phyloP scores from a whole-genome alignment of 2,797 vertebrate genomes.

The Cygnus olor region DNA sequence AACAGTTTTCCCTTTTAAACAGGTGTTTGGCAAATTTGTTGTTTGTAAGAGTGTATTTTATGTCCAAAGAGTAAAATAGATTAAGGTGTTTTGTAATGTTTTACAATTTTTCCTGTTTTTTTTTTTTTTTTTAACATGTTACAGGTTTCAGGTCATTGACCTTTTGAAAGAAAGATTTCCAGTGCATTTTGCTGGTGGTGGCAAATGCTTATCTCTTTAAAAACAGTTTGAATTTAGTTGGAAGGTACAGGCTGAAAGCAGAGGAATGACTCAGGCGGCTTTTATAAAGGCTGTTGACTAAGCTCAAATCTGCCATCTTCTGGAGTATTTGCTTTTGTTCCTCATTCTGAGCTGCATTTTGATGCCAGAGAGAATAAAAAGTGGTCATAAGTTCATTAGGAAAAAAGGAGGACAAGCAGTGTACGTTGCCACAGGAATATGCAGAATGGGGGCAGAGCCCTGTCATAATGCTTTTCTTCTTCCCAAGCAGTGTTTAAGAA shows the following conservation, averaged over 20 bases:
- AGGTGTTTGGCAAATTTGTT: not conserved
- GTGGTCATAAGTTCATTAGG: not conserved
- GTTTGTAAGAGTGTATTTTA: not conserved
- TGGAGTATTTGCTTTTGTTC: not conserved
- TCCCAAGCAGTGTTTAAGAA: not conserved
- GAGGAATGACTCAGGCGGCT: not conserved
- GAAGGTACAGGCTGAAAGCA: not conserved
- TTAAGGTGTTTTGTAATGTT: not conserved
- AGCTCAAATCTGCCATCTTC: constrained; percentile 35
- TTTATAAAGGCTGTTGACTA: not conserved
- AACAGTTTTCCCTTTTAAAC: not conserved
- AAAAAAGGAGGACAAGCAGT: not conserved
- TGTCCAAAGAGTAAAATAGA: not conserved
- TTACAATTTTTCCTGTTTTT: not conserved
- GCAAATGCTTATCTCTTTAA: not conserved
- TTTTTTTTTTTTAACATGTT: not conserved
- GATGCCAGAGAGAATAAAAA: not conserved
- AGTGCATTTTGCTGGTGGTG: not conserved
- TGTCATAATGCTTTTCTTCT: not conserved
- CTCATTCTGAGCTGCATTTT: not conserved
- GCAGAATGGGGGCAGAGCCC: not conserved
- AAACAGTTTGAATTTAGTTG: not conserved
- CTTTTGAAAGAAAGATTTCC: not conserved
- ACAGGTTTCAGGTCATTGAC: not conserved
- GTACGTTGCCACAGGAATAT: not conserved